Conservation (phyloP, 1,140 invertebrate genomes). For the Riptortus pedestris region DNA sequence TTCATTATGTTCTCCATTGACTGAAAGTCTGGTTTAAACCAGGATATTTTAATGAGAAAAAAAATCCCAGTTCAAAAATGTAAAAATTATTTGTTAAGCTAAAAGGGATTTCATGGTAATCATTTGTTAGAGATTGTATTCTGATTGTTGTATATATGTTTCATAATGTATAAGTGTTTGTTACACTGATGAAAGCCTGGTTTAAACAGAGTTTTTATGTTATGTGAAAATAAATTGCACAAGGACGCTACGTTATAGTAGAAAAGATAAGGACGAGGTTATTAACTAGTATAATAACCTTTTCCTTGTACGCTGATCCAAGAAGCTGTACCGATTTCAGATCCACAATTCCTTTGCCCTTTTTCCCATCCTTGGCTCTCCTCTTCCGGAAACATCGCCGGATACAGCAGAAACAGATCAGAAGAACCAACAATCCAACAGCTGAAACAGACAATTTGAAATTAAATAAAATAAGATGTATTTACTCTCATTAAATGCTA, state of each 20-base stretch:
- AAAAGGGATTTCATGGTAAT: too few species aligned
- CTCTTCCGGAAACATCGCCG: slow-evolving; percentile 87
- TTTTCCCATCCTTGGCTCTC: slow-evolving; percentile 90
- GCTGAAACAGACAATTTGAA: slow-evolving; percentile 39
- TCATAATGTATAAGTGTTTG: too few species aligned
- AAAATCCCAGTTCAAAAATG: too few species aligned
- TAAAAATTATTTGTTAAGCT: too few species aligned
- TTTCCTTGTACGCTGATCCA: slow-evolving; percentile 94
- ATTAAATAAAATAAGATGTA: background rate
- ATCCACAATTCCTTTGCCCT: slow-evolving; percentile 89
- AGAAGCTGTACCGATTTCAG: slow-evolving; percentile 90
- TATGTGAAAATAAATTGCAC: background rate
- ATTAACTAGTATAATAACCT: slow-evolving; percentile 43
- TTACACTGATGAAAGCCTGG: too few species aligned
- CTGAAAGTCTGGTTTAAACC: too few species aligned
- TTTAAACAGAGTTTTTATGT: background rate
- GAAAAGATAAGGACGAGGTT: background rate
- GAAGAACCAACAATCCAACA: slow-evolving; percentile 67
- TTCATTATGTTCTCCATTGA: too few species aligned
- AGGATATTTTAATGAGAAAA: too few species aligned
- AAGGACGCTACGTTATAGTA: background rate
- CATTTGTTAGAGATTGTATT: too few species aligned
- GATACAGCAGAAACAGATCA: slow-evolving; percentile 88
- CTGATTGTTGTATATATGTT: too few species aligned
- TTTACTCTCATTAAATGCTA: slow-evolving; percentile 1